Percentiles rank a stretch among this genome's conserved stretches.
Evolutionary conservation across 1,140 invertebrate species (phyloP).

Genomic region (Lethrus apterus): DNA sequence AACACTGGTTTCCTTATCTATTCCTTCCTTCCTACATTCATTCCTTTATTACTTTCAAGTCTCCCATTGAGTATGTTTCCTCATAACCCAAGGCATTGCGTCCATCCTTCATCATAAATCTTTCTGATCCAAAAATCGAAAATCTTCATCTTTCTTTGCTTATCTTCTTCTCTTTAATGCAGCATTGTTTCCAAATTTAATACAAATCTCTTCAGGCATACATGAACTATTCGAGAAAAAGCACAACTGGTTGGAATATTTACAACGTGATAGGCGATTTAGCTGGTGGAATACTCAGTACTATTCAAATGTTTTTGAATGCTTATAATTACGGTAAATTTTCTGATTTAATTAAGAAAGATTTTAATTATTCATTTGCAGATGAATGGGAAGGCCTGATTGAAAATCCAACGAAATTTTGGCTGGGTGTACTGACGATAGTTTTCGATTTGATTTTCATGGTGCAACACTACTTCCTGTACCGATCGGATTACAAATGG

Average conservation of each 20-base stretch:
- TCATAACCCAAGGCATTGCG: too few relatives aligned
- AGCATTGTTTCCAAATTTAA: too few relatives aligned
- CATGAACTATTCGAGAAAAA: constrained; percentile 12
- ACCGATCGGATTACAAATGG: not conserved
- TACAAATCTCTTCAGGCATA: constrained; percentile 11
- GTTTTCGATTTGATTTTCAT: constrained; percentile 11
- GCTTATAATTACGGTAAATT: constrained; percentile 12
- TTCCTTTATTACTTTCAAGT: too few relatives aligned
- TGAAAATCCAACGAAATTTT: constrained; percentile 9
- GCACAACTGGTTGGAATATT: constrained; percentile 13
- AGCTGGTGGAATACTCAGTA: constrained; percentile 6
- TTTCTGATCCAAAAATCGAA: too few relatives aligned
- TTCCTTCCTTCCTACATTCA: too few relatives aligned
- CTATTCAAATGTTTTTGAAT: constrained; percentile 9
- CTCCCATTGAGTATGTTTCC: too few relatives aligned
- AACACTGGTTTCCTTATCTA: too few relatives aligned
- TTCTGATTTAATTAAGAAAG: not conserved
- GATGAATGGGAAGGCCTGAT: constrained; percentile 8
- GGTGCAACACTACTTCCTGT: constrained; percentile 12
- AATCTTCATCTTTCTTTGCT: too few relatives aligned
- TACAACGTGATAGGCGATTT: constrained; percentile 7
- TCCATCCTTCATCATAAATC: too few relatives aligned
- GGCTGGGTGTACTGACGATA: constrained; percentile 3
- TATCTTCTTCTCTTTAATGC: too few relatives aligned
- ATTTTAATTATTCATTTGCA: not conserved